These are phyloP conservation scores for Caenorhabditis briggsae DNA, from an alignment of 1,140 invertebrate species.

Conservation along the genomic window DNA sequence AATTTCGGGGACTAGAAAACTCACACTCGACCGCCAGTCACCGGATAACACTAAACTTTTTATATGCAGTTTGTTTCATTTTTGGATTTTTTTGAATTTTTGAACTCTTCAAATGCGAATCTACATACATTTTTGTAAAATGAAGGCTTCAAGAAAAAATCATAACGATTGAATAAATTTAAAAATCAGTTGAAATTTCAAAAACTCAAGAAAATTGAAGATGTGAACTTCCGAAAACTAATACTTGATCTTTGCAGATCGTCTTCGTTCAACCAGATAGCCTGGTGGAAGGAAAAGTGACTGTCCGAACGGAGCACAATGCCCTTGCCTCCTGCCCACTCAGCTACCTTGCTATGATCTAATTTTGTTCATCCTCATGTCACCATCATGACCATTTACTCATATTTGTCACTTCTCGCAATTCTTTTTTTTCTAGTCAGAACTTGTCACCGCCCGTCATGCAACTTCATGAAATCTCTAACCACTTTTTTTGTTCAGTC, in stretches of 20 bases:
- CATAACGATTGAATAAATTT: too few species aligned
- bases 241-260: conserved; percentile 57
- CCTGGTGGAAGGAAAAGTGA: conserved; percentile 67
- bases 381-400: neutral
- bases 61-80: too few species aligned
- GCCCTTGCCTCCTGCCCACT: conserved; percentile 68
- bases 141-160: too few species aligned
- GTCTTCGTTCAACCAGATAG: conserved; percentile 73
- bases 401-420: conserved; percentile 24
- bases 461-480: neutral
- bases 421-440: neutral
- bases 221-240: neutral
- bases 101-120: too few species aligned
- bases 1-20: too few species aligned
- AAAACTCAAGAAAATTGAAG: too few species aligned
- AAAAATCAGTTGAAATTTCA: too few species aligned
- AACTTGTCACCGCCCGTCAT: neutral
- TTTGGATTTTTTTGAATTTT: too few species aligned
- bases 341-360: conserved; percentile 66
- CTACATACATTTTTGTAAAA: too few species aligned
- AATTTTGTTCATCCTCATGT: conserved; percentile 47
- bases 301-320: conserved; percentile 70
- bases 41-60: too few species aligned
- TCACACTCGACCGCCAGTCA: too few species aligned
- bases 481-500: conserved; percentile 24